These are phyloP conservation scores for Cynodonichthys magdalenae DNA, from an alignment of 2,797 vertebrate genomes.

Conservation along the genomic window DNA sequence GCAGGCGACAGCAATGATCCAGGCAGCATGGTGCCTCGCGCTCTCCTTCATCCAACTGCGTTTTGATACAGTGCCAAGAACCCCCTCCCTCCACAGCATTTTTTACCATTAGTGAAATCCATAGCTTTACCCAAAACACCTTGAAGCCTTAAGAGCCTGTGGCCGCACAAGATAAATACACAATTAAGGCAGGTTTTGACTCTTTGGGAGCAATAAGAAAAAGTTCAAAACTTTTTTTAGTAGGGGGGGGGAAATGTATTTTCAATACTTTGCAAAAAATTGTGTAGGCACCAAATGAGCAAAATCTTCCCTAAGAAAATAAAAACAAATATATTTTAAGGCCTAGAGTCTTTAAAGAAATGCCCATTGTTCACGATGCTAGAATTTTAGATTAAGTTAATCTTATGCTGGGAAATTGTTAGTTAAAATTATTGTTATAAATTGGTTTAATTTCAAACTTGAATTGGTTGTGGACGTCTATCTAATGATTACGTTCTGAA, in stretches of 20 bases:
- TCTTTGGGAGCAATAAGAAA: background rate
- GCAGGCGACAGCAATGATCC: constrained; percentile 43
- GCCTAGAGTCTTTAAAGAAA: no score
- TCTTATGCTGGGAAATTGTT: no score
- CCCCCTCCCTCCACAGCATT: constrained; percentile 30
- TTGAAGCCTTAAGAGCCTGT: constrained; percentile 15
- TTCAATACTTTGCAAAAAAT: background rate
- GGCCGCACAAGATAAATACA: background rate
- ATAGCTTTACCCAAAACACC: constrained; percentile 18
- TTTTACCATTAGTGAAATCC: constrained; percentile 16
- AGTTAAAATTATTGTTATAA: no score
- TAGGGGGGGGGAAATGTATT: background rate
- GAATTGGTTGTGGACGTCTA: no score
- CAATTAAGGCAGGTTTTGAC: background rate
- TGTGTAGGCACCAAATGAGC: background rate
- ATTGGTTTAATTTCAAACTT: no score
- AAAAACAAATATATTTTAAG: background rate
- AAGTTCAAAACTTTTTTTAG: background rate
- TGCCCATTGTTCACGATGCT: no score
- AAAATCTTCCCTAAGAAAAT: background rate
- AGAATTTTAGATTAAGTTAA: no score
- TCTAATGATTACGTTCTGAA: no score
- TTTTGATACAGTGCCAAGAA: constrained; percentile 33
- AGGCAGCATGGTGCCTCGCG: constrained; percentile 34
- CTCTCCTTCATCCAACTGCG: constrained; percentile 35